phyloP scores from a whole-genome alignment of 2,797 vertebrate species.

The Microchirus variegatus region DNA sequence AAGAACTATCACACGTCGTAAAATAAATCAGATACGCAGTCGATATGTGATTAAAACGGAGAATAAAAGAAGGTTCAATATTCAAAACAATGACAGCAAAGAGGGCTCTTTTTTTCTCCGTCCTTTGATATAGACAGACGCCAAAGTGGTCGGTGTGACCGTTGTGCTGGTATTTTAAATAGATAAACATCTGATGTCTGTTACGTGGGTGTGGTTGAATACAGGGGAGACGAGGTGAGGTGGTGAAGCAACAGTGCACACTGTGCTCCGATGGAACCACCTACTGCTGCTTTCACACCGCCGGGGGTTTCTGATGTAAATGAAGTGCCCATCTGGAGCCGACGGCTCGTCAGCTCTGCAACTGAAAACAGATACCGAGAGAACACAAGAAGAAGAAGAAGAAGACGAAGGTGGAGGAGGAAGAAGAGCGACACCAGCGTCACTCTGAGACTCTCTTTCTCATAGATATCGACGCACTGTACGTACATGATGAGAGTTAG shows the following conservation, averaged over 20 bases:
- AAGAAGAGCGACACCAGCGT: conserved; percentile 25
- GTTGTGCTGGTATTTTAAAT: conserved; percentile 28
- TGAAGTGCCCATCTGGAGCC: conserved; percentile 52
- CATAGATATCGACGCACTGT: conserved; percentile 38
- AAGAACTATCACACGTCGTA: too few relatives aligned
- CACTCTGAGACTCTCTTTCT: not conserved
- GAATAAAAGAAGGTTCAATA: too few relatives aligned
- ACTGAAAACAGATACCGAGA: conserved; percentile 32
- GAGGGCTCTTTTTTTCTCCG: too few relatives aligned
- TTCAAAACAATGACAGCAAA: too few relatives aligned
- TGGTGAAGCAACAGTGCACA: conserved; percentile 7
- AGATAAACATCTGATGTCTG: conserved; percentile 17
- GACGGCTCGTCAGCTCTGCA: conserved; percentile 28
- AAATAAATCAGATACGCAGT: too few relatives aligned
- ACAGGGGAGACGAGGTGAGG: conserved; percentile 5
- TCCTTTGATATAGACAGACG: too few relatives aligned
- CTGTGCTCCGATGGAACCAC: conserved; percentile 31
- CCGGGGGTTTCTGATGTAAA: conserved; percentile 61
- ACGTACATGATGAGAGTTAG: conserved; percentile 47
- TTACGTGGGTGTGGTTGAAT: conserved; percentile 30
- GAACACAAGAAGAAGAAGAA: too few relatives aligned
- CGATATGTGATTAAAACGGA: too few relatives aligned
- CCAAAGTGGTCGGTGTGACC: not conserved
- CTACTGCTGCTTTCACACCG: conserved; percentile 29
- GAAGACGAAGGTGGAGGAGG: too few relatives aligned